phyloP scores from a whole-genome alignment of 2,888 invertebrate species.

The Alcis repandata region DNA sequence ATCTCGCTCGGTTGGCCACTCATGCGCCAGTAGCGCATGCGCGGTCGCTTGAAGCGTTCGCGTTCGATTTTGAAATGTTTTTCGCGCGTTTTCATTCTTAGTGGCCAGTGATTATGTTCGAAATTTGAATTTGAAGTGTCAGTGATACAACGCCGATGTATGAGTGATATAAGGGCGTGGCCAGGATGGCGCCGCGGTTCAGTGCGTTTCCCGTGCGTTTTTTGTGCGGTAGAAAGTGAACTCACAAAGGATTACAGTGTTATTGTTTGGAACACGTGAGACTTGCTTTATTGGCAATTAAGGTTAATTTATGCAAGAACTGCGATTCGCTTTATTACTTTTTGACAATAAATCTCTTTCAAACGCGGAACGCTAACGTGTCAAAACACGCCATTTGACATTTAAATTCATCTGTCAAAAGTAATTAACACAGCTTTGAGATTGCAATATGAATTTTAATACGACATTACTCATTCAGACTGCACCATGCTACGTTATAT shows the following conservation, averaged over 20 bases:
- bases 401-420: not conserved
- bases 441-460: slow-evolving; percentile 17
- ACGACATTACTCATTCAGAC: too few species aligned
- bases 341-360: not conserved
- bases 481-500: too few species aligned
- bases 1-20: slow-evolving; percentile 66
- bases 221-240: slow-evolving; percentile 62
- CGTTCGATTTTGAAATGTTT: slow-evolving; percentile 66
- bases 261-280: slow-evolving; percentile 41
- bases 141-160: slow-evolving; percentile 34
- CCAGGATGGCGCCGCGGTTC: slow-evolving; percentile 39
- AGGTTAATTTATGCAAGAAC: slow-evolving; percentile 46
- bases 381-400: not conserved
- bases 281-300: slow-evolving; percentile 37
- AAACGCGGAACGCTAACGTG: not conserved
- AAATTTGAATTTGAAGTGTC: slow-evolving; percentile 51
- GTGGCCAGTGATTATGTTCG: slow-evolving; percentile 46
- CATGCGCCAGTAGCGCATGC: slow-evolving; percentile 77
- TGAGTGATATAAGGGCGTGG: slow-evolving; percentile 48
- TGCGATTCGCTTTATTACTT: not conserved
- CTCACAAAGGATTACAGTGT: slow-evolving; percentile 72
- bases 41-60: slow-evolving; percentile 71
- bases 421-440: too few species aligned
- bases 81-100: slow-evolving; percentile 61
- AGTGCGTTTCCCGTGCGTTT: slow-evolving; percentile 36